Evolutionary conservation across 2,888 invertebrate genomes (phyloP).

Genomic region (Acholoe squamosa): DNA sequence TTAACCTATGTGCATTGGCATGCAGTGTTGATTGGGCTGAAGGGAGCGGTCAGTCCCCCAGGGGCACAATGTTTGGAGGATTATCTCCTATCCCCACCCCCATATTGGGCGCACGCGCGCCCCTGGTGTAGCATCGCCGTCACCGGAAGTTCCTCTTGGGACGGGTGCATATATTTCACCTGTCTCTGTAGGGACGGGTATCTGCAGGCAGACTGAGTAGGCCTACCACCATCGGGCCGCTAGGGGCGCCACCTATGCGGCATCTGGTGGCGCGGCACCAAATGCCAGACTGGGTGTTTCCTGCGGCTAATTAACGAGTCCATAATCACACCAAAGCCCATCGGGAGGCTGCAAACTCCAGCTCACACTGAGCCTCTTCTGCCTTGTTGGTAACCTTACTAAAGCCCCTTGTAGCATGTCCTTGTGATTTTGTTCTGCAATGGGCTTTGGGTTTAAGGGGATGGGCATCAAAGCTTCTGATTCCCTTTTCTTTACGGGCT

Average conservation of each 20-base stretch:
- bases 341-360: too few species aligned
- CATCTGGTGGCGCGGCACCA: neutral
- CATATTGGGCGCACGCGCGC: neutral
- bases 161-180: conserved; percentile 49
- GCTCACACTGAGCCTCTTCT: too few species aligned
- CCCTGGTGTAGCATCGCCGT: neutral
- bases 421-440: too few species aligned
- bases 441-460: too few species aligned
- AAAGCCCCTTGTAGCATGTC: too few species aligned
- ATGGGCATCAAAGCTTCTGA: too few species aligned
- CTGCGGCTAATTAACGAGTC: neutral
- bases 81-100: neutral
- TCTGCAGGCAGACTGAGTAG: neutral
- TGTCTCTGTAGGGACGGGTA: conserved; percentile 26
- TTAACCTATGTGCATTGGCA: conserved; percentile 52
- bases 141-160: conserved; percentile 49
- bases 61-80: neutral
- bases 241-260: neutral
- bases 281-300: neutral
- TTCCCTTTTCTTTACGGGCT: too few species aligned
- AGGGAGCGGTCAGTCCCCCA: too few species aligned
- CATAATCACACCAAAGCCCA: neutral
- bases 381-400: too few species aligned
- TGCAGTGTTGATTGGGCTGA: neutral
- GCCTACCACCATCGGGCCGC: neutral